Evolutionary conservation across 2,797 vertebrate species (phyloP).

Genomic region (Tauraco hartlaubi): DNA sequence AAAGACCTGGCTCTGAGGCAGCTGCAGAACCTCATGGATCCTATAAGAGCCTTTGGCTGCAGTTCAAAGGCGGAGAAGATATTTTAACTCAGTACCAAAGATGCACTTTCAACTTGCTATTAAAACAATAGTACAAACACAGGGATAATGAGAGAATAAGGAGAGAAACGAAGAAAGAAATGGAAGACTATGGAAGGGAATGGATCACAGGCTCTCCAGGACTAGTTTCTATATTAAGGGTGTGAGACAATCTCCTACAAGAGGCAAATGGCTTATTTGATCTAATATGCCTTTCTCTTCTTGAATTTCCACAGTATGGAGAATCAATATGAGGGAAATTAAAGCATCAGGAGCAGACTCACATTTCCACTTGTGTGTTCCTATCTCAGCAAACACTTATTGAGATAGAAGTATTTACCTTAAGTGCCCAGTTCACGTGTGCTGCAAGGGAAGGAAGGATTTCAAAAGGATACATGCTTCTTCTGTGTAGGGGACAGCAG

Average conservation of each 20-base stretch:
- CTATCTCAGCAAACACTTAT: constrained; percentile 24
- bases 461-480: constrained; percentile 95
- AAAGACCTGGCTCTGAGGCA: constrained; percentile 11
- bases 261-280: constrained; percentile 67
- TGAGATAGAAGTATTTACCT: constrained; percentile 61
- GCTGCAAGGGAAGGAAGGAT: not conserved
- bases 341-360: constrained; percentile 57
- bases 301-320: constrained; percentile 60
- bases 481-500: constrained; percentile 93
- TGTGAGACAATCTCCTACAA: constrained; percentile 54
- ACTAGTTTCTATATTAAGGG: constrained; percentile 19
- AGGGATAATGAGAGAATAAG: constrained; percentile 30
- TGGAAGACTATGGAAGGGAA: not conserved
- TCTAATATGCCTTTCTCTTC: constrained; percentile 50
- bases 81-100: not conserved
- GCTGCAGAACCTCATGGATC: not conserved
- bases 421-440: not conserved
- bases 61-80: not conserved
- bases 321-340: constrained; percentile 67
- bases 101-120: constrained; percentile 33
- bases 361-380: constrained; percentile 62
- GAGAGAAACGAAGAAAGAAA: constrained; percentile 53
- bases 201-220: constrained; percentile 49
- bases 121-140: constrained; percentile 28
- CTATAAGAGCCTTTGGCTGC: constrained; percentile 8